Percentiles rank a stretch among this genome's conserved stretches.
Conservation (phyloP, 2,888 invertebrate species). For the Dryomyza anilis region DNA sequence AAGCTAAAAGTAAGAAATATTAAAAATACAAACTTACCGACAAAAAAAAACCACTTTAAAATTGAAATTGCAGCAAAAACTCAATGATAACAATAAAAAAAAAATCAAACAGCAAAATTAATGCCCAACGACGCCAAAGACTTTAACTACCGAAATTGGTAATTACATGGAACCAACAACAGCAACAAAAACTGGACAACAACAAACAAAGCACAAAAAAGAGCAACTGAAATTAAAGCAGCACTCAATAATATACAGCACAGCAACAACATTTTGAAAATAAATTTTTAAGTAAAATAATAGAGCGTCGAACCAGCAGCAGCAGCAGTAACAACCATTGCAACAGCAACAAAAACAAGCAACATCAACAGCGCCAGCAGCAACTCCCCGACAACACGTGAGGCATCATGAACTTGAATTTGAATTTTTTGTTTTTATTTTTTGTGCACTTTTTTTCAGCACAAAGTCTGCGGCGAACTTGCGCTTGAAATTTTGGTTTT, state of each 20-base stretch:
- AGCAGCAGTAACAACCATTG: background rate
- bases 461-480: constrained; percentile 22
- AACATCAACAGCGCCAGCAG: background rate
- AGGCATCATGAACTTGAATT: constrained; percentile 49
- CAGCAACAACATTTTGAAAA: constrained; percentile 1
- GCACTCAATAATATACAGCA: constrained; percentile 3
- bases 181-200: constrained; percentile 18
- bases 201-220: background rate
- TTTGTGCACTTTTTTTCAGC: too few species aligned
- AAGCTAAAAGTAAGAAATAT: too few species aligned
- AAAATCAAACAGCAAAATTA: constrained; percentile 33
- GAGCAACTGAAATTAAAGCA: constrained; percentile 6
- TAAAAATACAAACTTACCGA: too few species aligned
- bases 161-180: constrained; percentile 31
- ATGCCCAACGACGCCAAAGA: constrained; percentile 26
- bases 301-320: background rate
- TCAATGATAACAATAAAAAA: constrained; percentile 19
- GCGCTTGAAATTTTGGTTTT: constrained; percentile 23
- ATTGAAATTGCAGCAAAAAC: constrained; percentile 29
- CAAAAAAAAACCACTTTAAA: too few species aligned
- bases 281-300: background rate
- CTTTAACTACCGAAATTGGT: constrained; percentile 33
- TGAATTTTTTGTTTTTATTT: constrained; percentile 49
- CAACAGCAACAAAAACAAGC: background rate
- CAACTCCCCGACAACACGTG: constrained; percentile 37